Evolutionary conservation across 2,113 vertebrate species (phyloP), one percentile per base, ranked within the genome.

Genomic region (Microtus ochrogaster): DNA sequence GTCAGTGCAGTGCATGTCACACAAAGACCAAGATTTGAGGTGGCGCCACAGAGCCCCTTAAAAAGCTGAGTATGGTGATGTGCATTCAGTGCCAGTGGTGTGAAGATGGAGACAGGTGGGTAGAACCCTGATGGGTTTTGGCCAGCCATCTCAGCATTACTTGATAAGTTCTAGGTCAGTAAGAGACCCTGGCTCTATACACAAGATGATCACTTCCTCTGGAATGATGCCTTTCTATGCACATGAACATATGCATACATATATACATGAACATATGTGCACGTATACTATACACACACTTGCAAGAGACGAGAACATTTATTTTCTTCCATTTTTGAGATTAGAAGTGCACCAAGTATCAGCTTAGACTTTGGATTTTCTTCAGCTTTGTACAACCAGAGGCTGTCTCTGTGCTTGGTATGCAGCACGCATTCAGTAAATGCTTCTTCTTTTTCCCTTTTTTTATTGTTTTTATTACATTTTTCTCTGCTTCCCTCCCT

Each of bases 241-340:
- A 47, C 12, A 16, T 12, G 39, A 85, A 22, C 19, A 68, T 47
- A 33, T 22, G 41, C 74, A 47, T 21, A 22, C 28, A 36, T 47
- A 28, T 11, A 47, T 12, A 7, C 28, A 47, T 66, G 17, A 30
- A 36, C 41, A 85, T 30, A 24, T 21, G 44, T 19, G 47, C 28
- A 16, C 13, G 10, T 33, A 39, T 4, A 63, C 13, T 55, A 39
- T 12, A 28, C 36, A 28, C 55, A 61, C n/a, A 41, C 58, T 58
- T 14, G 19, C 12, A 47, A 47, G 24, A 77, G 7, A 74, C 7
- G 30, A 84, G 58, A 44, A 73, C 30, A 70, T 30, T 36, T 76
- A 9, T 91, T 52, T 91, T 22, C 33, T 81, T 72, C 72, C 28
- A 44, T n/a, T 85, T 83, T 90, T 77, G 68, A 90, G n/a, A 90